Conservation (phyloP, 2,888 invertebrate genomes). For the Tinea trinotella region DNA sequence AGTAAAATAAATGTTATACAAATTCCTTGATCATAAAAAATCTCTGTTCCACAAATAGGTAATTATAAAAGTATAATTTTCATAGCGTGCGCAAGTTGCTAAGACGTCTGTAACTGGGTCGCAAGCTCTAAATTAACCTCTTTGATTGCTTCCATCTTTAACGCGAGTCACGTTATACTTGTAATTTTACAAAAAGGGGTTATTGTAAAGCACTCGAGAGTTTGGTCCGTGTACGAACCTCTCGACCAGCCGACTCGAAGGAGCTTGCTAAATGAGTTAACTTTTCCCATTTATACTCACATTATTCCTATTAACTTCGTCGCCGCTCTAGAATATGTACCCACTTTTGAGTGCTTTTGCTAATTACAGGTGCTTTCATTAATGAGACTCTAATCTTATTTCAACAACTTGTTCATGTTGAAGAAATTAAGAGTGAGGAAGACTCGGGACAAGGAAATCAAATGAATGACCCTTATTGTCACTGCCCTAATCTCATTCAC, state of each 20-base stretch:
- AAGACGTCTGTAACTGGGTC: slow-evolving; percentile 16
- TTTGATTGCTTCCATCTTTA: slow-evolving; percentile 25
- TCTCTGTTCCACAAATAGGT: background rate
- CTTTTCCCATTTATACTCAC: slow-evolving; percentile 64
- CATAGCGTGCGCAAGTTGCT: background rate
- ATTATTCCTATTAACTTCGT: slow-evolving; percentile 62
- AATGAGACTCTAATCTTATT: slow-evolving; percentile 46
- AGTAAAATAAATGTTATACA: no score
- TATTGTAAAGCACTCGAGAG: slow-evolving; percentile 49
- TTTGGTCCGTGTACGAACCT: slow-evolving; percentile 36
- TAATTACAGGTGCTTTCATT: slow-evolving; percentile 57
- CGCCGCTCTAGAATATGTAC: slow-evolving; percentile 42
- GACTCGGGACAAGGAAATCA: background rate
- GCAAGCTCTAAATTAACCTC: slow-evolving; percentile 26
- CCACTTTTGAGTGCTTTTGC: slow-evolving; percentile 43
- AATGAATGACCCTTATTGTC: slow-evolving; percentile 4
- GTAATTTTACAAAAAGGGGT: slow-evolving; percentile 57
- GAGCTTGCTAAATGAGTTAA: slow-evolving; percentile 54
- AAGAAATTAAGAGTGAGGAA: slow-evolving; percentile 18
- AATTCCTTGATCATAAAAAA: background rate
- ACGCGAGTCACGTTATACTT: slow-evolving; percentile 45
- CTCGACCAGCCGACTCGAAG: slow-evolving; percentile 36
- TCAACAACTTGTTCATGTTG: slow-evolving; percentile 35
- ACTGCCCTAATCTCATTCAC: slow-evolving; percentile 3
- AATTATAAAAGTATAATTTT: background rate